Evolutionary conservation across 1,140 invertebrate species (phyloP), one percentile per base, ranked within the genome.

Genomic region (Drosophila simulans): DNA sequence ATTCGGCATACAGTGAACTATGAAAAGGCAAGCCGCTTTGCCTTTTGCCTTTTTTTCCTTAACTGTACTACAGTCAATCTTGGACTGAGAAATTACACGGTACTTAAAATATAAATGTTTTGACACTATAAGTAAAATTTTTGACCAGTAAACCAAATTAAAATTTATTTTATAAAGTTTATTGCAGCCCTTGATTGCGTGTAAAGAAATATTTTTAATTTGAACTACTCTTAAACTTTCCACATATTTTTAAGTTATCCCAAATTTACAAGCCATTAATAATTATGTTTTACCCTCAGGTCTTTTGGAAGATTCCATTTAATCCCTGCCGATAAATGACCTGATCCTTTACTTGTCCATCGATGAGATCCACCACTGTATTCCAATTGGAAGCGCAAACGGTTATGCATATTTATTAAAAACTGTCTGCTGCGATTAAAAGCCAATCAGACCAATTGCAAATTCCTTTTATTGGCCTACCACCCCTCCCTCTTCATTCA

Each of bases 341-440:
- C 15, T 7, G 3, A 17, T 40, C 7, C 15, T 52, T 53, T 22
- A 22, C 5, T n/a, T 12, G n/a, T 63, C 34, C 59, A 4, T 48
- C 10, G 2, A 31, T 11, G 27, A 13, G 58, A 48, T 35, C 57
- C 5, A 7, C 37, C 53, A 59, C 71, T 45, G 53, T 53, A 20
- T 25, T 37, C 27, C 51, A 70, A 40, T 69, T 70, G 42, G 27
- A 49, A 48, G 56, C 42, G 35, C 68, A 70, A 70, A 74, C 52
- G 78, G 83, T 88, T 88, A 86, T 86, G 84, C 84, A 88, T 88
- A 88, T 88, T 88, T 88, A 89, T 88, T 88, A 88, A 88, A 88
- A 88, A 89, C 80, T 89, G 83, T 88, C 83, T 88, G 77, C 80
- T 80, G 84, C 83, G 83, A 88, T 88, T 88, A 88, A 88, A 88